phyloP scores from a whole-genome alignment of 2,113 vertebrate genomes.

The Phrynocephalus versicolor region DNA sequence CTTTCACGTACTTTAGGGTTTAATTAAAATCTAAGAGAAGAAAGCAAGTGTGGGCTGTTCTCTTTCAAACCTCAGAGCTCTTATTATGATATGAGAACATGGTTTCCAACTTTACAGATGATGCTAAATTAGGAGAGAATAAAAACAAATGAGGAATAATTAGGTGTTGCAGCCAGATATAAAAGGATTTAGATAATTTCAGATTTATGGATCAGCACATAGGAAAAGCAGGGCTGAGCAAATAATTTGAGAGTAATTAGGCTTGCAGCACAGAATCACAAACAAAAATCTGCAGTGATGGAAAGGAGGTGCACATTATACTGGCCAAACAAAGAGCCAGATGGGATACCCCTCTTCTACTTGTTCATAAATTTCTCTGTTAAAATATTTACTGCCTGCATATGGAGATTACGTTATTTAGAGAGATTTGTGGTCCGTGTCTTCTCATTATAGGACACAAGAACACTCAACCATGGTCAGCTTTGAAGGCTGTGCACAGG shows the following conservation, averaged over 20 bases:
- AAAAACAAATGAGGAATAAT: slow-evolving; percentile 81
- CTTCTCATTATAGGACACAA: background rate
- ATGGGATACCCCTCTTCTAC: slow-evolving; percentile 19
- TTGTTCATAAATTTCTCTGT: slow-evolving; percentile 4
- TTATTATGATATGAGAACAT: slow-evolving; percentile 80
- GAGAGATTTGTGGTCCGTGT: background rate
- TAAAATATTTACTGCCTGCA: background rate
- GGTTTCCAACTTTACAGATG: slow-evolving; percentile 77
- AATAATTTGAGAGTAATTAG: slow-evolving; percentile 80
- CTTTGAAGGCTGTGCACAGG: background rate
- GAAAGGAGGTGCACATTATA: slow-evolving; percentile 16
- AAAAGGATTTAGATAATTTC: slow-evolving; percentile 74
- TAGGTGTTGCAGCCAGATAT: slow-evolving; percentile 75
- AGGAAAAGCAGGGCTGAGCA: slow-evolving; percentile 69
- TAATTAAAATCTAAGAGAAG: slow-evolving; percentile 64
- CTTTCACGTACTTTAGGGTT: slow-evolving; percentile 71
- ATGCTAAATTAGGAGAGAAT: slow-evolving; percentile 79
- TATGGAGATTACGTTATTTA: background rate
- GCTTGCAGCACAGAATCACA: slow-evolving; percentile 55
- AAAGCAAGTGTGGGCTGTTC: background rate
- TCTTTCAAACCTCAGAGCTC: slow-evolving; percentile 66
- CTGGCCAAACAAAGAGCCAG: slow-evolving; percentile 30
- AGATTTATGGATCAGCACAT: slow-evolving; percentile 73
- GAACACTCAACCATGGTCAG: background rate
- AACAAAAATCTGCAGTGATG: slow-evolving; percentile 46